These are phyloP conservation scores for Achlya flavicornis DNA, from an alignment of 2,888 invertebrate genomes.

Conservation along the genomic window DNA sequence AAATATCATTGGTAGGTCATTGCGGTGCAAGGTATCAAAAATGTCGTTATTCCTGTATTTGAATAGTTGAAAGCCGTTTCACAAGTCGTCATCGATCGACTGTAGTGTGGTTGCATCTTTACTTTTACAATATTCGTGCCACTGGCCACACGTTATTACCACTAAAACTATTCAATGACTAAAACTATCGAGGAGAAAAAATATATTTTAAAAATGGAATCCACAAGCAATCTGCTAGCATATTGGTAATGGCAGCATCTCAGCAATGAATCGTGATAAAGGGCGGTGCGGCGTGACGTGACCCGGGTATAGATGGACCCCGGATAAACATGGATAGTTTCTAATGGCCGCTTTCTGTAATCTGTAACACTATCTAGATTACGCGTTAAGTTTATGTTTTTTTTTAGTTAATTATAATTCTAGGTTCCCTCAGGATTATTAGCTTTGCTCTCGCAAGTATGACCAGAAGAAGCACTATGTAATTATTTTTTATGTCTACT, in stretches of 20 bases:
- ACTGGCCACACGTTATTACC: constrained; percentile 1
- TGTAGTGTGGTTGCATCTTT: too few species aligned
- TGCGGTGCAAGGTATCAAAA: too few species aligned
- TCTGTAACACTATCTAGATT: constrained; percentile 5
- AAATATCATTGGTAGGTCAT: too few species aligned
- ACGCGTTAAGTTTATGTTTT: not conserved
- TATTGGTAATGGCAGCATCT: constrained; percentile 33
- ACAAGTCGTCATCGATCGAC: too few species aligned
- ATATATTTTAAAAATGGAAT: constrained; percentile 15
- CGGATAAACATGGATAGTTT: constrained; percentile 9
- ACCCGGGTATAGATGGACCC: constrained; percentile 17
- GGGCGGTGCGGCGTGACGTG: constrained; percentile 27
- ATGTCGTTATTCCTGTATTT: too few species aligned
- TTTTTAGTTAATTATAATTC: not conserved
- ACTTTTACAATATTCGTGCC: not conserved
- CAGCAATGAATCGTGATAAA: constrained; percentile 34
- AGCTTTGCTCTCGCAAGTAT: too few species aligned
- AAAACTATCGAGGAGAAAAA: not conserved
- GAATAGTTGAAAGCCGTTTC: too few species aligned
- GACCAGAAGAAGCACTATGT: too few species aligned
- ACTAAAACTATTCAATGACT: not conserved
- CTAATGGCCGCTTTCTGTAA: constrained; percentile 7
- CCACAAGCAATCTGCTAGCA: constrained; percentile 23
- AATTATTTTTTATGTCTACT: too few species aligned
- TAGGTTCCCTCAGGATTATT: not conserved